These are phyloP conservation scores for Coptodon rendalli DNA, from an alignment of 2,113 vertebrate species.

Conservation along the genomic window DNA sequence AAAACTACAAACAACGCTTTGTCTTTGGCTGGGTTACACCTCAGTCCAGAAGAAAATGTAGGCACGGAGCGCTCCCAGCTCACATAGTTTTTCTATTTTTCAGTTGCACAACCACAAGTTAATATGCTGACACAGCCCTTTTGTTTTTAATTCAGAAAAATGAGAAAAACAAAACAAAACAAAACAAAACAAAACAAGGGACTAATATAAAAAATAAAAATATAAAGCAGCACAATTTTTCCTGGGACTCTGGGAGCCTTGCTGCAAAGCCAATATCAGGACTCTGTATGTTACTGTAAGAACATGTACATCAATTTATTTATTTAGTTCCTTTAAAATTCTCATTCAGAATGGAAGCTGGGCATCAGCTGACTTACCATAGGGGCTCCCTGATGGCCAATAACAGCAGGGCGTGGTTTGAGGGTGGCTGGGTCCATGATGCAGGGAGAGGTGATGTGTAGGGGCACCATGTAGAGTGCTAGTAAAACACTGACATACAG, in stretches of 20 bases:
- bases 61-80: background rate
- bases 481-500: conserved; percentile 82
- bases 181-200: background rate
- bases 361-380: conserved; percentile 75
- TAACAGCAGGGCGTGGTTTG: conserved; percentile 80
- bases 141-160: background rate
- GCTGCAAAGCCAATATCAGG: background rate
- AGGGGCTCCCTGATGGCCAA: conserved; percentile 87
- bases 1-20: background rate
- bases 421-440: conserved; percentile 86
- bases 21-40: background rate
- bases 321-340: background rate
- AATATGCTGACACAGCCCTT: background rate
- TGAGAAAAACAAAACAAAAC: background rate
- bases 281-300: background rate
- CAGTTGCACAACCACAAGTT: conserved; percentile 51
- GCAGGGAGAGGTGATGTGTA: conserved; percentile 91
- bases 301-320: background rate
- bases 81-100: background rate
- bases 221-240: background rate
- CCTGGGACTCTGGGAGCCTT: background rate
- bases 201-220: background rate
- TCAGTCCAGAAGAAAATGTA: background rate
- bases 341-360: background rate
- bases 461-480: conserved; percentile 84